These are phyloP conservation scores for Sisor rabdophorus DNA, from an alignment of 2,113 vertebrate species.

Conservation along the genomic window DNA sequence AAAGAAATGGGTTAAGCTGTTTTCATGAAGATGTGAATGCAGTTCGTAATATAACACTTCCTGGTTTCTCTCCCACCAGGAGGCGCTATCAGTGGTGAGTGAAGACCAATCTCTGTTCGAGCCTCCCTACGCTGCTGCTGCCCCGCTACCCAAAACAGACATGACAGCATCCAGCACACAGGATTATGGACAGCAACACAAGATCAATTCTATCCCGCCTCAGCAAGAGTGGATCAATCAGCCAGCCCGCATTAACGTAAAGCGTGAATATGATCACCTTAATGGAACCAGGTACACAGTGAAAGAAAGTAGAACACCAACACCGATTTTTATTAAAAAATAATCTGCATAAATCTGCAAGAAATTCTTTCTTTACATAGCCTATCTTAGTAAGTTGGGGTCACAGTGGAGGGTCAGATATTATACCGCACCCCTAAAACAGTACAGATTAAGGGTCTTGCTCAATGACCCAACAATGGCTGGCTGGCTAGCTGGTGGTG, in stretches of 20 bases:
- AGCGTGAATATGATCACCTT: constrained; percentile 97
- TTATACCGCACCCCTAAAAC: too few relatives aligned
- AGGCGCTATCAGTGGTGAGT: constrained; percentile 99
- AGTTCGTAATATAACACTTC: background rate
- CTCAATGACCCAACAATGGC: too few relatives aligned
- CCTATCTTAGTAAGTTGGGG: too few relatives aligned
- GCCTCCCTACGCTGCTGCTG: constrained; percentile 85
- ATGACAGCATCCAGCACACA: constrained; percentile 98
- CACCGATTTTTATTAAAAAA: too few relatives aligned
- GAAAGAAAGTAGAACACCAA: background rate
- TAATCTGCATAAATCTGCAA: too few relatives aligned
- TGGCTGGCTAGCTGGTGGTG: too few relatives aligned
- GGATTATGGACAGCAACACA: constrained; percentile 94
- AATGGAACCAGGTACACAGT: constrained; percentile 88
- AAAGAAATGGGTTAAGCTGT: background rate
- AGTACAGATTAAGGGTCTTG: too few relatives aligned
- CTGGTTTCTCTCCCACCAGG: constrained; percentile 66
- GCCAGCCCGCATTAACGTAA: constrained; percentile 87
- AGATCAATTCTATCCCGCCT: constrained; percentile 91
- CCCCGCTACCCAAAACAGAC: constrained; percentile 92
- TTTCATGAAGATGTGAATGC: background rate
- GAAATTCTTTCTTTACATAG: too few relatives aligned
- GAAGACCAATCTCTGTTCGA: constrained; percentile 99
- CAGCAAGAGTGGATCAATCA: constrained; percentile 98
- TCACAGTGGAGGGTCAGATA: too few relatives aligned